Evolutionary conservation across 2,113 vertebrate genomes (phyloP), one percentile per base, ranked within the genome.

Genomic region (Mirza zaza): DNA sequence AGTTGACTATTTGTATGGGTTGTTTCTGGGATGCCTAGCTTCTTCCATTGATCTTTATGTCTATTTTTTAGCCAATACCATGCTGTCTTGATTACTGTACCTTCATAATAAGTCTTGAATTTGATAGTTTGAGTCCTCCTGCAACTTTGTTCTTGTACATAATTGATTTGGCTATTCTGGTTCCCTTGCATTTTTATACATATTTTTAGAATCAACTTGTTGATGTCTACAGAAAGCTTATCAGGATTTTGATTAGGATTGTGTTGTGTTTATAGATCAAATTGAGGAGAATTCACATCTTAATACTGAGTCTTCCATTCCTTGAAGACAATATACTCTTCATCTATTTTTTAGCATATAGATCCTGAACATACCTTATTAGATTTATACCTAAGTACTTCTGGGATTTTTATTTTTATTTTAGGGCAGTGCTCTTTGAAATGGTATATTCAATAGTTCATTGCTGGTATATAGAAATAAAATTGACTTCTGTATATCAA

Each of bases 201-300:
- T 59, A 59, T 84, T 84, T 84, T 95, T 90, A 52, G 15, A 89
- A 63, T 93, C 65, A n/a, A n/a, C 29, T 79, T 96, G 20, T 89
- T 71, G 29, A 52, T 85, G 2, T 71, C 13, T 45, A 11, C 9
- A n/a, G 85, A 71, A 84, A 90, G 52, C 68, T 77, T 55, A 52
- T 42, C 89, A 79, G 61, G 34, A 89, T 89, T 89, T 88, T 77
- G 42, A 77, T 89, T 50, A 84, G 50, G 63, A 71, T 71, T 93
- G 11, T 76, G 21, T 77, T 92, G 82, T 67, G 25, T 76, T 36
- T 79, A n/a, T 79, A 90, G 80, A 42, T 65, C 42, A 85, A 89
- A 61, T 77, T 76, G 42, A 82, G n/a, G 18, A 67, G 34, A 86
- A 71, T 9, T 61, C 21, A 86, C 34, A 71, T 80, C 39, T 91